These are phyloP conservation scores for Drosophila merina DNA, from an alignment of 2,888 invertebrate species.

Conservation along the genomic window DNA sequence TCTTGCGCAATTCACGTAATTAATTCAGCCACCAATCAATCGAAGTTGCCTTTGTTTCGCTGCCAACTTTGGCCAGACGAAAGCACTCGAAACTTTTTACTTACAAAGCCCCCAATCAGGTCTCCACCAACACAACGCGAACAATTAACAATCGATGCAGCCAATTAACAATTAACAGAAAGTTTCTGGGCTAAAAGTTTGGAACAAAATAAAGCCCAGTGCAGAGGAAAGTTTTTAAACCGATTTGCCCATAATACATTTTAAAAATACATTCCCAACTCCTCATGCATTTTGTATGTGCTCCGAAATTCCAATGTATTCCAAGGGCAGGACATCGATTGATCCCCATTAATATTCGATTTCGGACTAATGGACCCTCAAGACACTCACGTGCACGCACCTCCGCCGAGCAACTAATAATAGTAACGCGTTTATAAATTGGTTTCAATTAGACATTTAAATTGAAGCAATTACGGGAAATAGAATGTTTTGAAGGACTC, in stretches of 20 bases:
- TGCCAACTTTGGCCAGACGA: slow-evolving; percentile 69
- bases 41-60: slow-evolving; percentile 46
- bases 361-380: slow-evolving; percentile 28
- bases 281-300: slow-evolving; percentile 22
- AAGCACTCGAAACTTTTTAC: slow-evolving; percentile 68
- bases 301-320: slow-evolving; percentile 6
- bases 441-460: slow-evolving; percentile 25
- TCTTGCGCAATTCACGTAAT: slow-evolving; percentile 42
- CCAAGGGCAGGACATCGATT: slow-evolving; percentile 27
- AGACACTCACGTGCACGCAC: slow-evolving; percentile 56
- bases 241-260: slow-evolving; percentile 26
- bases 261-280: slow-evolving; percentile 26
- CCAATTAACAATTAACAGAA: slow-evolving; percentile 65
- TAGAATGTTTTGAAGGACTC: neutral
- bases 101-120: slow-evolving; percentile 42
- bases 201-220: slow-evolving; percentile 19
- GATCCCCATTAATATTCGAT: slow-evolving; percentile 34
- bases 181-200: slow-evolving; percentile 32
- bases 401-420: slow-evolving; percentile 19
- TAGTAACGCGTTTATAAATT: slow-evolving; percentile 11
- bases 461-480: slow-evolving; percentile 21
- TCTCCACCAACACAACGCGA: slow-evolving; percentile 38
- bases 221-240: slow-evolving; percentile 23
- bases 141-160: slow-evolving; percentile 73
- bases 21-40: slow-evolving; percentile 52